These are phyloP conservation scores for Anas platyrhynchos DNA, from an alignment of 2,113 vertebrate species.

Conservation along the genomic window DNA sequence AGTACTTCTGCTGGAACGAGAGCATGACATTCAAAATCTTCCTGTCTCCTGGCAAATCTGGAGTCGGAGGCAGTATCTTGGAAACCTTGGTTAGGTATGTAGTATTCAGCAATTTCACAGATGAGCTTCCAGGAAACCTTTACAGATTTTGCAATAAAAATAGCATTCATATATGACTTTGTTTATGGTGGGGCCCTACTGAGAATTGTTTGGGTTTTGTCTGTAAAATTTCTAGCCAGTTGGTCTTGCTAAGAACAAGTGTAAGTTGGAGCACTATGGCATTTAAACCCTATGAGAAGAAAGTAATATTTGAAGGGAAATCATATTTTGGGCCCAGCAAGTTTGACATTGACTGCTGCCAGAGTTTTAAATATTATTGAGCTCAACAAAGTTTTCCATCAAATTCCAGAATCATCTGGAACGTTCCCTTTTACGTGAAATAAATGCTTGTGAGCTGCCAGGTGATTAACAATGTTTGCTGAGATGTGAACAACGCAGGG, in stretches of 20 bases:
- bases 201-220: constrained; percentile 49
- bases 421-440: constrained; percentile 3
- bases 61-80: neutral
- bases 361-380: constrained; percentile 35
- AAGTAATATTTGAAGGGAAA: constrained; percentile 54
- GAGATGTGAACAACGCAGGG: constrained; percentile 17
- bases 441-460: constrained; percentile 44
- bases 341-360: constrained; percentile 42
- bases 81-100: constrained; percentile 25
- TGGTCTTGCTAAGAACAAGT: constrained; percentile 32
- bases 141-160: constrained; percentile 54
- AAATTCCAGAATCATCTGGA: constrained; percentile 60
- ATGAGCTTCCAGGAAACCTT: constrained; percentile 60
- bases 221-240: constrained; percentile 20
- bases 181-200: constrained; percentile 42
- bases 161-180: constrained; percentile 42
- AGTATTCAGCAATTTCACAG: constrained; percentile 17
- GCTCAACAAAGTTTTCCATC: constrained; percentile 54
- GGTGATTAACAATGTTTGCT: constrained; percentile 65
- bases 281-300: neutral
- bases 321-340: constrained; percentile 19
- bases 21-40: neutral
- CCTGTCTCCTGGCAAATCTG: constrained; percentile 24
- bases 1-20: neutral
- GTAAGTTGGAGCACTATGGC: neutral